Conservation (phyloP, 1,140 invertebrate genomes). For the Palaemon carinicauda region DNA sequence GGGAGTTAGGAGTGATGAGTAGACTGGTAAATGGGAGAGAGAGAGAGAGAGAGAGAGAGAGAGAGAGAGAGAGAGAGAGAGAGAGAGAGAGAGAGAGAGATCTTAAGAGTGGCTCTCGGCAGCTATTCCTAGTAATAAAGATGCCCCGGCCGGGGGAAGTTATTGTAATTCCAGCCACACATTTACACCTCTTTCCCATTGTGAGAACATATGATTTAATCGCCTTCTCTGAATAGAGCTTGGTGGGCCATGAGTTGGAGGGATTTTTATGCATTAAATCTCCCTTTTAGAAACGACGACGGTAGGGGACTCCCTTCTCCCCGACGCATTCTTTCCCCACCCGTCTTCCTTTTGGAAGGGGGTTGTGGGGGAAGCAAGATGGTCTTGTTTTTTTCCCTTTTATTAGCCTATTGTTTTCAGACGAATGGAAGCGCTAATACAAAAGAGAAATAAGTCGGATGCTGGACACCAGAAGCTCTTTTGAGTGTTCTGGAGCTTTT, state of each 20-base stretch:
- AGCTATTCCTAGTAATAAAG: constrained; percentile 51
- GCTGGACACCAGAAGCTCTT: too few species aligned
- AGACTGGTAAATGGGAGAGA: not conserved
- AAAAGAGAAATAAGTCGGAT: too few species aligned
- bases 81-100: not conserved
- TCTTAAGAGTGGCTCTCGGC: too few species aligned
- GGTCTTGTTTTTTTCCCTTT: too few species aligned
- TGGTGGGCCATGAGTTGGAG: constrained; percentile 24
- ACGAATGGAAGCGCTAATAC: too few species aligned
- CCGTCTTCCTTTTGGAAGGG: too few species aligned
- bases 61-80: not conserved
- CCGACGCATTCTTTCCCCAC: too few species aligned
- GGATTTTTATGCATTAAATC: constrained; percentile 40
- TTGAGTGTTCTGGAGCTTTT: too few species aligned
- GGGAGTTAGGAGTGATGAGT: not conserved
- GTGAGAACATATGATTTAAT: constrained; percentile 58
- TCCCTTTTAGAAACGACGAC: constrained; percentile 12
- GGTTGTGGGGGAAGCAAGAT: too few species aligned
- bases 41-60: not conserved
- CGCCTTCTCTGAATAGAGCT: constrained; percentile 43
- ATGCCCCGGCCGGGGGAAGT: constrained; percentile 51
- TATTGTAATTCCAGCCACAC: constrained; percentile 63
- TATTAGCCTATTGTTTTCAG: too few species aligned
- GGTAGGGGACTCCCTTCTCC: too few species aligned
- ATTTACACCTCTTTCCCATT: constrained; percentile 59